Conservation (phyloP, 2,888 invertebrate genomes). For the Trypoxylon attenuatum region DNA sequence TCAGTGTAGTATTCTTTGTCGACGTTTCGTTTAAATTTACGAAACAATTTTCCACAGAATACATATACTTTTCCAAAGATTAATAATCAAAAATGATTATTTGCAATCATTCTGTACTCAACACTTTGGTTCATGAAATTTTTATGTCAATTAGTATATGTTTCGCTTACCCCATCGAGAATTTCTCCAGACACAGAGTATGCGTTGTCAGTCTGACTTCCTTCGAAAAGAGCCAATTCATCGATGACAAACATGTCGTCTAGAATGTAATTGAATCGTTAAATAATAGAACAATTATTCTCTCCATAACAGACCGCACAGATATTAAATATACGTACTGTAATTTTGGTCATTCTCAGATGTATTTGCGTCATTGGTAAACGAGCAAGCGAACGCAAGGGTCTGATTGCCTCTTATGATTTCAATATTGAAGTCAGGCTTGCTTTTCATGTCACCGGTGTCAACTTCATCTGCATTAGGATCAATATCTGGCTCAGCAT, state of each 20-base stretch:
- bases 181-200: constrained; percentile 96
- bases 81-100: constrained; percentile 52
- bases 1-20: constrained; percentile 12
- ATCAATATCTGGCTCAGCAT: constrained; percentile 81
- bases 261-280: too few relatives aligned
- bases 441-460: constrained; percentile 89
- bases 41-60: constrained; percentile 3
- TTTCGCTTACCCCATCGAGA: constrained; percentile 94
- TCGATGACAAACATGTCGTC: constrained; percentile 95
- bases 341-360: constrained; percentile 82
- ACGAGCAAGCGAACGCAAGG: constrained; percentile 90
- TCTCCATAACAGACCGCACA: too few relatives aligned
- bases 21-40: not conserved
- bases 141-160: constrained; percentile 50
- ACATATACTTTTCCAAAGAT: constrained; percentile 55
- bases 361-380: constrained; percentile 79
- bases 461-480: constrained; percentile 82
- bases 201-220: constrained; percentile 90
- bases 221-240: constrained; percentile 92
- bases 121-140: constrained; percentile 55
- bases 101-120: constrained; percentile 58
- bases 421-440: constrained; percentile 94
- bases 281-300: too few relatives aligned
- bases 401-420: constrained; percentile 86
- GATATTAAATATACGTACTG: too few relatives aligned